A percentile compares a stretch with the other conserved stretches of the same genome.
Evolutionary conservation across 2,888 invertebrate species (phyloP).

Genomic region (Oscheius sp.): DNA sequence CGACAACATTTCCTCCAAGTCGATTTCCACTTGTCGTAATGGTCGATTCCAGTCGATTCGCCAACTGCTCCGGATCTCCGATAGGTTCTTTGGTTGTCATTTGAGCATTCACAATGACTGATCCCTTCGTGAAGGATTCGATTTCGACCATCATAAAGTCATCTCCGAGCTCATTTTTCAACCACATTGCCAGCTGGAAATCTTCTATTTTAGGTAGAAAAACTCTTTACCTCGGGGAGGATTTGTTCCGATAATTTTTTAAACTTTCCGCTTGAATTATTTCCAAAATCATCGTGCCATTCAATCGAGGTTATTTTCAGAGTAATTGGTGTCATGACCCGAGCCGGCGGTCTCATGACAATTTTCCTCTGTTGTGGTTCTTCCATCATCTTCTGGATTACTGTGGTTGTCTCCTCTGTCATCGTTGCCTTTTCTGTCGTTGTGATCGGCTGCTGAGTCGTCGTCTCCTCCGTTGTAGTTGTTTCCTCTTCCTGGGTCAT

Average conservation of each 20-base stretch:
- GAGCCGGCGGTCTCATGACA: neutral
- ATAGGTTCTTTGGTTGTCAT: slow-evolving; percentile 1
- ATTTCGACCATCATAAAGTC: slow-evolving; percentile 26
- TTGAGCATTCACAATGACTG: slow-evolving; percentile 31
- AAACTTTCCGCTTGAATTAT: slow-evolving; percentile 24
- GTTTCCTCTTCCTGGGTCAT: neutral
- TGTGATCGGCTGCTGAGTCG: neutral
- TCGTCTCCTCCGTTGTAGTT: neutral
- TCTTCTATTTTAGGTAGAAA: neutral
- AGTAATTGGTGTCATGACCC: slow-evolving; percentile 5
- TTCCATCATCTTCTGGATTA: neutral
- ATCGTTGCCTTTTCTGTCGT: neutral
- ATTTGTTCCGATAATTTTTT: slow-evolving; percentile 32
- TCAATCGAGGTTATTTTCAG: slow-evolving; percentile 29
- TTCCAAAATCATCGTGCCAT: slow-evolving; percentile 29
- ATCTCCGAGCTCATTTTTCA: slow-evolving; percentile 25
- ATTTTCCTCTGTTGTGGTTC: neutral
- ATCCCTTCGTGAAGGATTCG: slow-evolving; percentile 29
- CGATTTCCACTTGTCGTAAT: slow-evolving; percentile 1
- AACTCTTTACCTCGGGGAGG: slow-evolving; percentile 19
- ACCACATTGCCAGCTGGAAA: slow-evolving; percentile 1
- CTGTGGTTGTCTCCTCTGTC: neutral
- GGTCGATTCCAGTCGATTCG: slow-evolving; percentile 7
- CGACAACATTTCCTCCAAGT: slow-evolving; percentile 18
- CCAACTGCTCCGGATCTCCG: slow-evolving; percentile 25